phyloP scores from a whole-genome alignment of 1,140 invertebrate genomes.

The Nasonia longicornis region DNA sequence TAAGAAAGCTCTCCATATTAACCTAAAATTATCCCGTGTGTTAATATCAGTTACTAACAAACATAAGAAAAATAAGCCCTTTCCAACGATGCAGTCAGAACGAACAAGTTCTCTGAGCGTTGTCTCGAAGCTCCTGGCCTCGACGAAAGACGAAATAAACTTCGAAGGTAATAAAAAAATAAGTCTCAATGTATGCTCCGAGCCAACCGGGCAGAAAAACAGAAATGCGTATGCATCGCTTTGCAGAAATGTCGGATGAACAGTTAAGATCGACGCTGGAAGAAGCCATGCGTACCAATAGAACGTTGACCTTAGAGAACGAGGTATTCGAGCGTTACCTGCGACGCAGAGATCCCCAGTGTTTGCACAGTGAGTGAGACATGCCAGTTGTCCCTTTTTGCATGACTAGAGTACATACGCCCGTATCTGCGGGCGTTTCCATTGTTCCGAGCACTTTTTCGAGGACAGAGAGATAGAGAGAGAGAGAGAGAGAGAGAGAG shows the following conservation, averaged over 20 bases:
- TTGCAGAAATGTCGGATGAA: constrained; percentile 41
- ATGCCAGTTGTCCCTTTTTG: background rate
- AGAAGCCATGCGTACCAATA: constrained; percentile 47
- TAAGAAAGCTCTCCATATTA: background rate
- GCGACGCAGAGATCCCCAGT: constrained; percentile 50
- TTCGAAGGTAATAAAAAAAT: constrained; percentile 15
- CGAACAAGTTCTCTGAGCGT: background rate
- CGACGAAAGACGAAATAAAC: background rate
- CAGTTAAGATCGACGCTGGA: constrained; percentile 52
- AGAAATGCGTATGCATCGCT: background rate
- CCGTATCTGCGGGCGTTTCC: background rate
- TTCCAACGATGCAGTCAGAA: constrained; percentile 1
- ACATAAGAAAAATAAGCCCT: background rate
- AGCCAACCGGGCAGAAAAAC: background rate
- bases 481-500: too few species aligned
- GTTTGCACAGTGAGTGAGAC: constrained; percentile 19
- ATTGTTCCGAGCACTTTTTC: background rate
- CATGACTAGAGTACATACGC: background rate
- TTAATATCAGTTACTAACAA: background rate
- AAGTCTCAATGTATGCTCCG: background rate
- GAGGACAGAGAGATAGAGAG: too few species aligned
- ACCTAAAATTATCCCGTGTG: constrained; percentile 3
- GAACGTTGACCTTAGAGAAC: constrained; percentile 56
- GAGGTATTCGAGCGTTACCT: constrained; percentile 59
- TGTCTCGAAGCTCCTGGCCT: background rate